Conservation (phyloP, 2,113 vertebrate species). For the Hystrix cristata region DNA sequence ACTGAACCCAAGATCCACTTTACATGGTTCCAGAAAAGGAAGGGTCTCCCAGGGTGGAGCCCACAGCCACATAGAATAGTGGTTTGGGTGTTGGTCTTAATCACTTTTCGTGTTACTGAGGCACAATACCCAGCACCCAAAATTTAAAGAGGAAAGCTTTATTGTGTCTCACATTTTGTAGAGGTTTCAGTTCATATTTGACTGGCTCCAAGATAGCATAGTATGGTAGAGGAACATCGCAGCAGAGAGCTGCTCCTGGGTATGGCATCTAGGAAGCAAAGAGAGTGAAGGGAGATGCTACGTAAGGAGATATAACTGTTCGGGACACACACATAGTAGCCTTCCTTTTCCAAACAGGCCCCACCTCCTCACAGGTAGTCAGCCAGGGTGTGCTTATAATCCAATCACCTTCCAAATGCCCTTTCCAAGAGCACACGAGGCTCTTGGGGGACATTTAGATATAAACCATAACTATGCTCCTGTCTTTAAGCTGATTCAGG, state of each 20-base stretch:
- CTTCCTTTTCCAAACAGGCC: neutral
- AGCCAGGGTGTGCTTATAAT: neutral
- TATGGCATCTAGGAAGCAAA: neutral
- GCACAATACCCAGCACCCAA: neutral
- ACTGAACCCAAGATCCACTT: neutral
- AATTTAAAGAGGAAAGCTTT: neutral
- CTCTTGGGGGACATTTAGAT: neutral
- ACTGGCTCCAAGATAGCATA: too few species aligned
- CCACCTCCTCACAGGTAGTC: neutral
- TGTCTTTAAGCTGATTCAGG: neutral
- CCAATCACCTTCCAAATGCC: neutral
- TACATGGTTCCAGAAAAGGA: neutral
- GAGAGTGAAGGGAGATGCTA: neutral
- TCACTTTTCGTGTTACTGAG: neutral
- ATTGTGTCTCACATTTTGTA: neutral
- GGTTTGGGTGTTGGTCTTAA: neutral
- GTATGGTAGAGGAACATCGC: neutral
- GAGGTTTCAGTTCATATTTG: neutral
- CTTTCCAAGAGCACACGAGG: neutral
- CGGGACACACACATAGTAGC: neutral
- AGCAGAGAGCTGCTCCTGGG: neutral
- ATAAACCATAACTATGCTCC: neutral
- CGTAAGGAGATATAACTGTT: neutral
- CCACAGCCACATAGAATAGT: neutral
- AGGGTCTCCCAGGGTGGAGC: neutral